Percentiles rank a stretch among this genome's conserved stretches.
Conservation (phyloP, 1,140 invertebrate genomes). For the Tetraneura akinire region DNA sequence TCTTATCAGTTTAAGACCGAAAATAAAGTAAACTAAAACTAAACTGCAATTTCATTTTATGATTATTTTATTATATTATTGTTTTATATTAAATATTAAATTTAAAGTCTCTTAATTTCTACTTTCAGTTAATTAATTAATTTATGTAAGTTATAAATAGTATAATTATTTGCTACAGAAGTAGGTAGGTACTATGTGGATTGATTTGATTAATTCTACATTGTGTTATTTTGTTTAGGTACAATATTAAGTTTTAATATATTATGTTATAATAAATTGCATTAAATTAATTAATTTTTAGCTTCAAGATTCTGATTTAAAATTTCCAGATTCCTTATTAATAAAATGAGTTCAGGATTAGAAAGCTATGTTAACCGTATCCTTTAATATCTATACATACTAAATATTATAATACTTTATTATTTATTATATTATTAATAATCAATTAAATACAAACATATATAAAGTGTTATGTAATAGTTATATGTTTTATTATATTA, state of each 20-base stretch:
- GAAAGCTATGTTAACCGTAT: slow-evolving; percentile 85
- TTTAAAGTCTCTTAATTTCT: too few species aligned
- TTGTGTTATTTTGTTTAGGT: too few species aligned
- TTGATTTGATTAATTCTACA: too few species aligned
- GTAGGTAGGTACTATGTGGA: too few species aligned
- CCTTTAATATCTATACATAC: slow-evolving; percentile 62
- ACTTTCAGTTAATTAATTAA: too few species aligned
- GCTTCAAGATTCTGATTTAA: not conserved
- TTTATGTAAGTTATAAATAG: too few species aligned
- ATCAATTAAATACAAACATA: slow-evolving; percentile 25
- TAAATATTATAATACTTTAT: not conserved
- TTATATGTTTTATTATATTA: too few species aligned
- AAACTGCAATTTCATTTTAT: slow-evolving; percentile 8
- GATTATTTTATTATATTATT: too few species aligned
- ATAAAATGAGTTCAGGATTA: slow-evolving; percentile 58
- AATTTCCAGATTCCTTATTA: not conserved
- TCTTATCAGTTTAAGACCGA: slow-evolving; percentile 11
- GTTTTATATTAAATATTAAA: too few species aligned
- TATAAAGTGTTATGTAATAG: too few species aligned
- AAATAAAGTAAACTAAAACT: not conserved
- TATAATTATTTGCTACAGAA: too few species aligned
- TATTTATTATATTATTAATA: slow-evolving; percentile 44
- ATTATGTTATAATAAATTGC: not conserved
- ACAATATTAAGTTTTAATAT: too few species aligned
- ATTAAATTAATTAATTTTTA: not conserved